These are phyloP conservation scores for Rhipidura dahli DNA, from an alignment of 2,113 vertebrate genomes.

Conservation along the genomic window DNA sequence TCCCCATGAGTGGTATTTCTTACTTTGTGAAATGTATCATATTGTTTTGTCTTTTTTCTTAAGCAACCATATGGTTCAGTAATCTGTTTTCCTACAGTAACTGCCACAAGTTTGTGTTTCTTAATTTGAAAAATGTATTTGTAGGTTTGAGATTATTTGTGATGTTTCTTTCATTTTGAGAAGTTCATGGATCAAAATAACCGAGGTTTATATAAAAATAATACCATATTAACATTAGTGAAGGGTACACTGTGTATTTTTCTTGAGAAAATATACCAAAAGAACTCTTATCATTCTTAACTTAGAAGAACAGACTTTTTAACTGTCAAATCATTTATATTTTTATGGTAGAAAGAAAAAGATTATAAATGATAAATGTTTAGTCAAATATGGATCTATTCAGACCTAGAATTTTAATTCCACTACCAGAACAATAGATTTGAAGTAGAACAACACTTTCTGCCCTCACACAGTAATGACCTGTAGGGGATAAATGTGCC, in stretches of 20 bases:
- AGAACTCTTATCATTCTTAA: background rate
- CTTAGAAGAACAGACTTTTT: background rate
- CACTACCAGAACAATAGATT: background rate
- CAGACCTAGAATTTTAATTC: constrained; percentile 17
- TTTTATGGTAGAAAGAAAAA: background rate
- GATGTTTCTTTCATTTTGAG: background rate
- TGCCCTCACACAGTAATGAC: background rate
- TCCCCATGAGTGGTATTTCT: background rate
- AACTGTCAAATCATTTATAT: background rate
- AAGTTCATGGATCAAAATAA: background rate
- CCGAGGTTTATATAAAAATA: background rate
- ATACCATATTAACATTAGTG: background rate
- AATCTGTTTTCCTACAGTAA: background rate
- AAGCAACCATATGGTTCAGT: background rate
- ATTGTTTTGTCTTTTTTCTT: background rate
- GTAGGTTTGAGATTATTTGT: background rate
- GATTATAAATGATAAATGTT: background rate
- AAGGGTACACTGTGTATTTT: background rate
- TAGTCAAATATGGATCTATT: constrained; percentile 4
- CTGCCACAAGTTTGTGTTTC: accelerated
- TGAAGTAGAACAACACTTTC: background rate
- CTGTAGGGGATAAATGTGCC: constrained; percentile 22
- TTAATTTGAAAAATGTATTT: background rate
- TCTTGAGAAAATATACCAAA: background rate
- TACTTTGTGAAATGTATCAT: background rate